phyloP scores from a whole-genome alignment of 2,113 vertebrate species.

The Sturnus vulgaris region DNA sequence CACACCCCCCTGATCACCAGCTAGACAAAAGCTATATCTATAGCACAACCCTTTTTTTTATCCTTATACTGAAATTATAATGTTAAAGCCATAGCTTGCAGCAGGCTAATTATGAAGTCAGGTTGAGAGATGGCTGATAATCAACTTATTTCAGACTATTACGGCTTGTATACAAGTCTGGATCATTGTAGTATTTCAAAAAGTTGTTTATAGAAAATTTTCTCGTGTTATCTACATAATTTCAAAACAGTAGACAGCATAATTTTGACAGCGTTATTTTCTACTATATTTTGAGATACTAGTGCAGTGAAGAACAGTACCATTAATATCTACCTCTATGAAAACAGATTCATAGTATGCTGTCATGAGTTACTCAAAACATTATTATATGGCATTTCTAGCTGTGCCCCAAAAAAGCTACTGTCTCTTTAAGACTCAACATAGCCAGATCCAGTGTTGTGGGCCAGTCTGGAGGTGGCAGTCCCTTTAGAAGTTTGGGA shows the following conservation, averaged over 20 bases:
- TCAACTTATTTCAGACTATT: not conserved
- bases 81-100: not conserved
- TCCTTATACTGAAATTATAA: not conserved
- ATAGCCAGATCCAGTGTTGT: rapidly evolving
- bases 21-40: not conserved
- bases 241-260: not conserved
- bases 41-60: not conserved
- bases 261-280: not conserved
- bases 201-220: not conserved
- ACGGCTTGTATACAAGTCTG: rapidly evolving
- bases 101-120: not conserved
- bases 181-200: not conserved
- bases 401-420: not conserved
- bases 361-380: rapidly evolving
- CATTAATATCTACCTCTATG: not conserved
- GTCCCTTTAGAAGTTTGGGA: not conserved
- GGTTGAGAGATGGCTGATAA: not conserved
- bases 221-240: not conserved
- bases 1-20: not conserved
- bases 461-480: not conserved
- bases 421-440: not conserved
- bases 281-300: not conserved
- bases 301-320: not conserved
- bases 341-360: not conserved
- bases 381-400: not conserved